These are phyloP conservation scores for Numenius arquata DNA, from an alignment of 2,113 vertebrate genomes.

Conservation along the genomic window DNA sequence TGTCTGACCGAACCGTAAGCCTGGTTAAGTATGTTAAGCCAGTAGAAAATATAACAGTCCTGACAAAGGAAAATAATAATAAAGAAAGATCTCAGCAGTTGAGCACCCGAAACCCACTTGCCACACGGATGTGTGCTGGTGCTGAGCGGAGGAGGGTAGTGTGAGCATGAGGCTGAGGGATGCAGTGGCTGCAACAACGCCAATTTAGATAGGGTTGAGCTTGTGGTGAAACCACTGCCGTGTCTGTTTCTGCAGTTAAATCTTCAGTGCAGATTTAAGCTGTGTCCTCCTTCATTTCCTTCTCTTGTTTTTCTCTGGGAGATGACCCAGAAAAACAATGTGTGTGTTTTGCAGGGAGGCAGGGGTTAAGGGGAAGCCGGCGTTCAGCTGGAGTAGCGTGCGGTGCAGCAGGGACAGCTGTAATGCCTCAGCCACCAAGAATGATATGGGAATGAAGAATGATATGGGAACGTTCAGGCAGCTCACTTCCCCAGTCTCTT, in stretches of 20 bases:
- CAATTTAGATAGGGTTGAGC: not conserved
- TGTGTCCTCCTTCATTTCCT: not conserved
- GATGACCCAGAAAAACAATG: not conserved
- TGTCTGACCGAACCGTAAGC: not conserved
- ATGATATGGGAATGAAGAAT: not conserved
- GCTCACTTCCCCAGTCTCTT: not conserved
- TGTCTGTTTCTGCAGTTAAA: not conserved
- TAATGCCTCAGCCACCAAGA: not conserved
- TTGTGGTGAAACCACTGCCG: not conserved
- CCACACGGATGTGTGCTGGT: not conserved
- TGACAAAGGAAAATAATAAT: not conserved
- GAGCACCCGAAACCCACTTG: not conserved
- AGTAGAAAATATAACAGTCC: not conserved
- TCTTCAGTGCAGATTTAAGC: not conserved
- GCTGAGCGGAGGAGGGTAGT: not conserved
- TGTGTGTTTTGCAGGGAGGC: not conserved
- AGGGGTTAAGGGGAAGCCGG: conserved; percentile 3
- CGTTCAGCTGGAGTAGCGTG: not conserved
- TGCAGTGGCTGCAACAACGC: not conserved
- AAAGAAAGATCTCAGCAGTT: not conserved
- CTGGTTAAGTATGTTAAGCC: not conserved
- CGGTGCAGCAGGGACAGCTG: not conserved
- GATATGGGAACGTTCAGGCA: not conserved
- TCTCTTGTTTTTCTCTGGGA: not conserved
- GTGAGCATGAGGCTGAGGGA: not conserved